These are phyloP conservation scores for Lithobius niger DNA, from an alignment of 1,140 invertebrate genomes.

Conservation along the genomic window DNA sequence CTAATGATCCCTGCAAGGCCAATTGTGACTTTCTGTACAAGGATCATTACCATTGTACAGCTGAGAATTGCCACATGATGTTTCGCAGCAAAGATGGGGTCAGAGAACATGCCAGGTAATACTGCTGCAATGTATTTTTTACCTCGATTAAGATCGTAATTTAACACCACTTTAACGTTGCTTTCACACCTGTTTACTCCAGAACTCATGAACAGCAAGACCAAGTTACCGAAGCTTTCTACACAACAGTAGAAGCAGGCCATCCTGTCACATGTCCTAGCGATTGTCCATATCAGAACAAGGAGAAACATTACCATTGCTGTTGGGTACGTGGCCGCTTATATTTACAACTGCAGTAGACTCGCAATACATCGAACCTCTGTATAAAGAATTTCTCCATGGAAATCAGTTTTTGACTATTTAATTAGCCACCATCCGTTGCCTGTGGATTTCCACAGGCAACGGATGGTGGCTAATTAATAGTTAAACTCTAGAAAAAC, in stretches of 20 bases:
- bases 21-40: constrained; percentile 52
- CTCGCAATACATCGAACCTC: too few relatives aligned
- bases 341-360: too few relatives aligned
- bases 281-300: constrained; percentile 59
- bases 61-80: constrained; percentile 43
- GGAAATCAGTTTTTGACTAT: too few relatives aligned
- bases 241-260: constrained; percentile 41
- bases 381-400: too few relatives aligned
- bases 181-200: constrained; percentile 17
- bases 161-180: too few relatives aligned
- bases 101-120: constrained; percentile 54
- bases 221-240: constrained; percentile 65
- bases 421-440: too few relatives aligned
- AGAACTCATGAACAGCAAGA: constrained; percentile 74
- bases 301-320: constrained; percentile 75
- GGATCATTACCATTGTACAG: constrained; percentile 65
- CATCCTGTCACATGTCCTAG: constrained; percentile 40
- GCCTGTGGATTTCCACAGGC: too few relatives aligned
- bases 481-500: too few relatives aligned
- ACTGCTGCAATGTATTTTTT: constrained; percentile 6
- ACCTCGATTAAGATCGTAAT: too few relatives aligned
- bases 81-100: constrained; percentile 64
- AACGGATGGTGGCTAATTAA: too few relatives aligned
- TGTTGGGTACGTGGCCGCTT: constrained; percentile 37
- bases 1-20: constrained; percentile 44